phyloP scores from a whole-genome alignment of 2,888 invertebrate genomes.

The Cryptocephalus moraei region DNA sequence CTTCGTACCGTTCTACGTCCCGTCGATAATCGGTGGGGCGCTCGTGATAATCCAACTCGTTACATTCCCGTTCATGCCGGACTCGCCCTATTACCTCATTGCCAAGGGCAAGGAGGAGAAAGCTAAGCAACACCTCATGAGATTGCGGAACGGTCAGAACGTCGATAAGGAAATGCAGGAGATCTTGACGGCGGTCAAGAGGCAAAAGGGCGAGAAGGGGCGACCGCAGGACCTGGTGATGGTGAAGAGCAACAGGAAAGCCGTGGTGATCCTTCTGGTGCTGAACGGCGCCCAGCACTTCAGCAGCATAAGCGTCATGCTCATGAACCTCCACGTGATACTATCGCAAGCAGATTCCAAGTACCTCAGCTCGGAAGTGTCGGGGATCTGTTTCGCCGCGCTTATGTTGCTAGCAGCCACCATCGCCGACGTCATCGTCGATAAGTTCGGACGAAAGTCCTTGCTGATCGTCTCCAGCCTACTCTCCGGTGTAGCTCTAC shows the following conservation, averaged over 20 bases:
- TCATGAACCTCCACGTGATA: slow-evolving; percentile 35
- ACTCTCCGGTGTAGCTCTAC: slow-evolving; percentile 27
- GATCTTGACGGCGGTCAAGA: slow-evolving; percentile 28
- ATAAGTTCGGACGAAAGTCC: slow-evolving; percentile 30
- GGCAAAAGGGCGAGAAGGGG: slow-evolving; percentile 31
- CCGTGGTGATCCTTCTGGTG: slow-evolving; percentile 32
- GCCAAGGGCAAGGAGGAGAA: slow-evolving; percentile 29
- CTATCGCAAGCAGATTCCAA: slow-evolving; percentile 25
- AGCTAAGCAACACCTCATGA: slow-evolving; percentile 25
- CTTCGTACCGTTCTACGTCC: slow-evolving; percentile 23
- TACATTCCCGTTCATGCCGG: slow-evolving; percentile 27
- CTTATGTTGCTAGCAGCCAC: slow-evolving; percentile 30
- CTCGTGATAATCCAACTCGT: slow-evolving; percentile 29
- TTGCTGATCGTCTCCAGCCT: slow-evolving; percentile 28
- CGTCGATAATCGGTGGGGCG: slow-evolving; percentile 24
- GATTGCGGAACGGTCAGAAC: slow-evolving; percentile 22
- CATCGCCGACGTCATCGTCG: slow-evolving; percentile 27
- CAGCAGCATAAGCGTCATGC: slow-evolving; percentile 33
- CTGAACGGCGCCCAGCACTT: slow-evolving; percentile 34
- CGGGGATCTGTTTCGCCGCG: slow-evolving; percentile 30
- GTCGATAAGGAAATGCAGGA: slow-evolving; percentile 31
- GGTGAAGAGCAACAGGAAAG: slow-evolving; percentile 32
- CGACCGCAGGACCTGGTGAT: slow-evolving; percentile 30
- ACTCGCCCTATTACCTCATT: slow-evolving; percentile 32
- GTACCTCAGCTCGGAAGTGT: slow-evolving; percentile 20